Evolutionary conservation across 2,797 vertebrate species (phyloP).

Genomic region (Streptopelia turtur): DNA sequence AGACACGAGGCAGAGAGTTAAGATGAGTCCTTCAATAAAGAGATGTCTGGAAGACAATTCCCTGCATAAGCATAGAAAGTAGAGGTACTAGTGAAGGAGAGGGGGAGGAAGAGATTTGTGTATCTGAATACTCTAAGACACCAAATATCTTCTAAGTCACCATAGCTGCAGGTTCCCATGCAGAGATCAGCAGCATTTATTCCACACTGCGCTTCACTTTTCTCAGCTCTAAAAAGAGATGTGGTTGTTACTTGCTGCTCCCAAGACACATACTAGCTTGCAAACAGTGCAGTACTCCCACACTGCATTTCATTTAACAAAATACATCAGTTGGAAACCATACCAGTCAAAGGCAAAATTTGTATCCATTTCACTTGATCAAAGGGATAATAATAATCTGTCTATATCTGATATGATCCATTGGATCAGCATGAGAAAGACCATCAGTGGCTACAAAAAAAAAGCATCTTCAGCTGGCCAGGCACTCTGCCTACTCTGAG

Average conservation of each 20-base stretch:
- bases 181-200: neutral
- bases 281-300: constrained; percentile 48
- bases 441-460: neutral
- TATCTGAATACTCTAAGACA: neutral
- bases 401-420: neutral
- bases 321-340: neutral
- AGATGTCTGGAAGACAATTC: neutral
- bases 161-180: neutral
- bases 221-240: constrained; percentile 26
- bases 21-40: neutral
- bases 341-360: neutral
- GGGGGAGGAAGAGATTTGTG: neutral
- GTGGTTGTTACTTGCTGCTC: constrained; percentile 37
- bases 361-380: neutral
- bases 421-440: neutral
- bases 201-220: neutral
- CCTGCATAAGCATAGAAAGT: neutral
- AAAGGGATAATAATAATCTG: neutral
- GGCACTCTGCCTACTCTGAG: neutral
- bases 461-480: neutral
- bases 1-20: neutral
- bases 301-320: neutral
- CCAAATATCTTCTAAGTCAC: neutral
- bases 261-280: constrained; percentile 43
- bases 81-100: neutral